Evolutionary conservation across 2,888 invertebrate species (phyloP).

Genomic region (Ditula angustiorana): DNA sequence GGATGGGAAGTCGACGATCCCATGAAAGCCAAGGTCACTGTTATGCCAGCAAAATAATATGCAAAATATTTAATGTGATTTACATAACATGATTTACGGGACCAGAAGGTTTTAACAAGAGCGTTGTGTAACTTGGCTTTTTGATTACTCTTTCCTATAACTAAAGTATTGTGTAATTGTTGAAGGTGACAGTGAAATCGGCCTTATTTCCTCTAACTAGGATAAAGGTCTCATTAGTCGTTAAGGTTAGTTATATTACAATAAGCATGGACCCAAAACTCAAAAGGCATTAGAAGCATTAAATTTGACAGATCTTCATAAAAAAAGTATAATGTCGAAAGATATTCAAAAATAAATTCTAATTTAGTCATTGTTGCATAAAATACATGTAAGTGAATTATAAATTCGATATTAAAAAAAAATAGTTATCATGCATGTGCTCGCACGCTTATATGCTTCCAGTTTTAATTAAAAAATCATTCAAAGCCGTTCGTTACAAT

Average conservation of each 20-base stretch:
- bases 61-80: conserved; percentile 5
- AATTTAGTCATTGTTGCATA: too few species aligned
- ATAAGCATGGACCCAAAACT: too few species aligned
- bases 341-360: too few species aligned
- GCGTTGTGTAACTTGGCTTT: neutral
- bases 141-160: neutral
- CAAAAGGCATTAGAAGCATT: too few species aligned
- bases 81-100: conserved; percentile 19
- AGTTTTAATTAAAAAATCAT: neutral
- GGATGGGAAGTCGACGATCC: conserved; percentile 20
- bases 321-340: too few species aligned
- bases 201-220: neutral
- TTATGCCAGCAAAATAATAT: conserved; percentile 4
- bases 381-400: too few species aligned
- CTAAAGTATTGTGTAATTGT: neutral
- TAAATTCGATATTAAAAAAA: too few species aligned
- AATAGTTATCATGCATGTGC: too few species aligned
- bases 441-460: too few species aligned
- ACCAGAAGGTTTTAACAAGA: neutral
- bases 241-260: too few species aligned
- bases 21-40: conserved; percentile 28
- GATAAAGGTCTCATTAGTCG: neutral
- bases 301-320: too few species aligned
- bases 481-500: too few species aligned
- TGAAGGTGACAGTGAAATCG: neutral